A percentile compares a stretch with the other conserved stretches of the same genome.
phyloP scores from a whole-genome alignment of 2,888 invertebrate species.

The Cyclophora punctaria region DNA sequence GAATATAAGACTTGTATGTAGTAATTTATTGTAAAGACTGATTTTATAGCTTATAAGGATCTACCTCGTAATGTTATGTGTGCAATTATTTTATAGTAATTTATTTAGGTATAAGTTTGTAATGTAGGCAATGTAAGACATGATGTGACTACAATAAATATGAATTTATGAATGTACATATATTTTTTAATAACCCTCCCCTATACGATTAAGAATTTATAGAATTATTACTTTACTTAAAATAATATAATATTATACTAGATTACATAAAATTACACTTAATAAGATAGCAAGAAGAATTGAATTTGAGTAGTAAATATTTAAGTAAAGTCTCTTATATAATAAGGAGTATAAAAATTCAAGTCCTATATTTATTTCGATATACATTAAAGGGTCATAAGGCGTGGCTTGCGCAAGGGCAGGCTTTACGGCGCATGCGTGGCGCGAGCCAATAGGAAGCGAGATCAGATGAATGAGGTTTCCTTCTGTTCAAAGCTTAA shows the following conservation, averaged over 20 bases:
- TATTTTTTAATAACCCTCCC: not conserved
- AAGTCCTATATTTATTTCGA: not conserved
- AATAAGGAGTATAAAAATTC: not conserved
- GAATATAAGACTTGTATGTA: not conserved
- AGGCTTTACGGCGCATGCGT: slow-evolving; percentile 4
- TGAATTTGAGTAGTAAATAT: too few relatives aligned
- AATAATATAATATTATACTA: too few relatives aligned
- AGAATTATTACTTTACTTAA: too few relatives aligned
- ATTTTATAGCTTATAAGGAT: not conserved
- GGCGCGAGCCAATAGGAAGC: slow-evolving; percentile 14
- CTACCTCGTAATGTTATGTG: slow-evolving; percentile 2
- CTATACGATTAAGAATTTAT: not conserved
- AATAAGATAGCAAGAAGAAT: too few relatives aligned
- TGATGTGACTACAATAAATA: not conserved
- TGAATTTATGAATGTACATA: not conserved
- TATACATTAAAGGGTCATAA: not conserved
- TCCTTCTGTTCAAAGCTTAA: too few relatives aligned
- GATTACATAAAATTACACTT: too few relatives aligned
- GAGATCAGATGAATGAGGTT: not conserved
- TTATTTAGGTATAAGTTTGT: slow-evolving; percentile 6
- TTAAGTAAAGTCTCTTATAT: not conserved
- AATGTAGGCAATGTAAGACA: slow-evolving; percentile 3
- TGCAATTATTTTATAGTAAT: slow-evolving; percentile 11
- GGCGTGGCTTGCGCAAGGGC: slow-evolving; percentile 43
- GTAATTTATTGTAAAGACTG: not conserved